Conservation (phyloP, 2,797 vertebrate species). For the Coregonus ussuriensis region DNA sequence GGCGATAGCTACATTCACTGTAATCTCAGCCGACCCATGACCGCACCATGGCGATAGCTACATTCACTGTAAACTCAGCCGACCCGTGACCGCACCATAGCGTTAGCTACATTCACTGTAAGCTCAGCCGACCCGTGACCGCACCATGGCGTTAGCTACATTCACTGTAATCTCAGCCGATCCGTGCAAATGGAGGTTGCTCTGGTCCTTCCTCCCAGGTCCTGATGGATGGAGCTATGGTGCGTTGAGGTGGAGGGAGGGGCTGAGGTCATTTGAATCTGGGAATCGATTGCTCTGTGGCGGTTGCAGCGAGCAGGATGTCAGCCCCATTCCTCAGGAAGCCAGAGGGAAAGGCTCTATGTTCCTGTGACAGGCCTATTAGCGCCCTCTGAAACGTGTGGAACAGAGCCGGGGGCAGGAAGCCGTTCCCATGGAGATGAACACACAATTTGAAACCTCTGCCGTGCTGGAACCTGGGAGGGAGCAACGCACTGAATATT, state of each 20-base stretch:
- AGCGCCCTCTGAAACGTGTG: conserved; percentile 51
- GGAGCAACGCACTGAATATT: neutral
- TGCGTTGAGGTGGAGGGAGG: conserved; percentile 37
- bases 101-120: no score
- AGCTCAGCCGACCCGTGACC: no score
- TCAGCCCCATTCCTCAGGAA: conserved; percentile 46
- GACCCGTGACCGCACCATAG: no score
- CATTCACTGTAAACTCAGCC: no score
- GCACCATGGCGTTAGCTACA: neutral
- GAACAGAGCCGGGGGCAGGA: conserved; percentile 17
- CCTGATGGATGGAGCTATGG: conserved; percentile 9
- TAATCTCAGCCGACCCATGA: neutral
- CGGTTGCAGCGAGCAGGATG: conserved; percentile 40
- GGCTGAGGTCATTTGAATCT: conserved; percentile 67
- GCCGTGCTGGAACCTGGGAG: neutral
- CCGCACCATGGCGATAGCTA: no score
- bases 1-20: neutral
- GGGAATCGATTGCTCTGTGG: conserved; percentile 62
- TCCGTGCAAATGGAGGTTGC: neutral
- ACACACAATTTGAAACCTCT: neutral
- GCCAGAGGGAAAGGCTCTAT: conserved; percentile 40
- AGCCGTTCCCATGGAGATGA: neutral
- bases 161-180: neutral
- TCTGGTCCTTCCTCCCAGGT: neutral
- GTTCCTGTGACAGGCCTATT: conserved; percentile 69